Percentiles rank a stretch among this genome's conserved stretches.
phyloP scores from a whole-genome alignment of 2,888 invertebrate species.

The Ectobius pallidus region DNA sequence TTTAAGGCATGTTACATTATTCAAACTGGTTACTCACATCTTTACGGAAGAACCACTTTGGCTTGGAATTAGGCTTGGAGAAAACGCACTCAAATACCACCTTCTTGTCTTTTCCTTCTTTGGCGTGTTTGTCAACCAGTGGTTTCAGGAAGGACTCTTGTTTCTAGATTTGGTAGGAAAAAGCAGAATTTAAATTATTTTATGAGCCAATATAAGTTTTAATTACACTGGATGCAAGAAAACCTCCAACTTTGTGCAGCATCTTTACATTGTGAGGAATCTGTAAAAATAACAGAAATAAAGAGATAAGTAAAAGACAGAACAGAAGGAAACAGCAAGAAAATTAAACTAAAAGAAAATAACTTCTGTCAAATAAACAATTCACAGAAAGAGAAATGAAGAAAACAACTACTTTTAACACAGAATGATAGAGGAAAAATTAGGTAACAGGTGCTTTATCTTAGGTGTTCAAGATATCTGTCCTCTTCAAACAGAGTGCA shows the following conservation, averaged over 20 bases:
- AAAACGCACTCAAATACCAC: constrained; percentile 93
- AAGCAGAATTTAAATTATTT: neutral
- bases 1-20: neutral
- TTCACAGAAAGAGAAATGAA: constrained; percentile 15
- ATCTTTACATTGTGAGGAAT: constrained; percentile 7
- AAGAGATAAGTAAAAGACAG: neutral
- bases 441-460: no score
- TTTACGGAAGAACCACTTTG: constrained; percentile 90
- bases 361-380: no score
- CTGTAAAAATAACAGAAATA: constrained; percentile 4
- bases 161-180: constrained; percentile 73
- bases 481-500: no score
- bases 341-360: neutral
- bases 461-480: no score
- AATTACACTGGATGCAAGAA: no score
- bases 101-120: constrained; percentile 96
- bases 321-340: neutral
- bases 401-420: no score
- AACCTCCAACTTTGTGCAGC: no score
- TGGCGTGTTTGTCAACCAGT: constrained; percentile 90
- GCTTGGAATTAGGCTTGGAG: constrained; percentile 94
- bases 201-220: no score
- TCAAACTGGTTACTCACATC: constrained; percentile 71
- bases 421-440: neutral
- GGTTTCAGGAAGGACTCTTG: constrained; percentile 93